phyloP scores from a whole-genome alignment of 2,113 vertebrate species.

The Tamias sibiricus region DNA sequence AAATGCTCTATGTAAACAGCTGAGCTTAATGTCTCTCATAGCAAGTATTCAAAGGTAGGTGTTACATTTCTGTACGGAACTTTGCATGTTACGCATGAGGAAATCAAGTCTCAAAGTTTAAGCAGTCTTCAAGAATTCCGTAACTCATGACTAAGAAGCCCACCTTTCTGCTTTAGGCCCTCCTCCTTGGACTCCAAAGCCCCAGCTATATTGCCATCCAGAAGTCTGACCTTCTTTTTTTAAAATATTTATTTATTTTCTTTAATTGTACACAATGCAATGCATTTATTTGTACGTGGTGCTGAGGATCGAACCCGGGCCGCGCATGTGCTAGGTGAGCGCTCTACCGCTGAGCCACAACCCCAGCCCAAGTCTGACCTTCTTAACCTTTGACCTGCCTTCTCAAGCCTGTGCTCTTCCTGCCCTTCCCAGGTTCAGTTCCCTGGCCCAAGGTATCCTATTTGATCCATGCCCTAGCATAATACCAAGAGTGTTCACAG shows the following conservation, averaged over 20 bases:
- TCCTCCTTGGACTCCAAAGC: not conserved
- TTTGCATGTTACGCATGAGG: not conserved
- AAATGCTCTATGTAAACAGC: not conserved
- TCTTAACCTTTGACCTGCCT: not conserved
- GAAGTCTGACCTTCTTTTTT: not conserved
- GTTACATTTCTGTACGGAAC: not conserved
- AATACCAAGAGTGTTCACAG: not conserved
- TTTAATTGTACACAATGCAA: too few relatives aligned
- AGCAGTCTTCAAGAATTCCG: not conserved
- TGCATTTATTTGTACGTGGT: too few relatives aligned
- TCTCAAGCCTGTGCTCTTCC: not conserved
- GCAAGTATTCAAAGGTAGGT: not conserved
- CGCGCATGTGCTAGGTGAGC: too few relatives aligned
- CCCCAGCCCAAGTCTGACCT: not conserved
- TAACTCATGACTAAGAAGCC: not conserved
- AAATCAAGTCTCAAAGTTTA: constrained; percentile 10
- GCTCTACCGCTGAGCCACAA: too few relatives aligned
- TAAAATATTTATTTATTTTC: too few relatives aligned
- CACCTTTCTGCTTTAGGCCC: not conserved
- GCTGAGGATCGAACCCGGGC: too few relatives aligned
- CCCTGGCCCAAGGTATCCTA: not conserved
- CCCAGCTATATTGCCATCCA: not conserved
- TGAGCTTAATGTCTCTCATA: not conserved
- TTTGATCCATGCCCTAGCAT: not conserved
- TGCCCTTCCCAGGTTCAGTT: not conserved